Evolutionary conservation across 2,888 invertebrate genomes (phyloP).

Genomic region (Pachymerium ferrugineum): DNA sequence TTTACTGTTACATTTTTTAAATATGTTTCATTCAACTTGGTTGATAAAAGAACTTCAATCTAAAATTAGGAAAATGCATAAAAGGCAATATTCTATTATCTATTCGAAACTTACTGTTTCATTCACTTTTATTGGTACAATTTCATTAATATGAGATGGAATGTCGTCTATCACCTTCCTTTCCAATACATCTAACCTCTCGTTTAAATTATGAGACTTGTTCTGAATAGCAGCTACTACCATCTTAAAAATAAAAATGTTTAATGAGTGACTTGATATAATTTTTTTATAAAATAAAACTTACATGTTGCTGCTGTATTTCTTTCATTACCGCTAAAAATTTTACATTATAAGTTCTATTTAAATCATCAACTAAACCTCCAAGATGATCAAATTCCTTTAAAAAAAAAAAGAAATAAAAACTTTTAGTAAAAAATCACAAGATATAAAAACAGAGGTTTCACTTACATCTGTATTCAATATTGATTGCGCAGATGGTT

Average conservation of each 20-base stretch:
- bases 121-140: background rate
- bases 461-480: background rate
- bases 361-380: slow-evolving; percentile 16
- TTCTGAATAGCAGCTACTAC: background rate
- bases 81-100: background rate
- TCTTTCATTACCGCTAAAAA: background rate
- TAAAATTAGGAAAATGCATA: background rate
- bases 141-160: slow-evolving; percentile 25
- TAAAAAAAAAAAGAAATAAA: background rate
- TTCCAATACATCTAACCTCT: background rate
- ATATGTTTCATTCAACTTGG: background rate
- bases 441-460: background rate
- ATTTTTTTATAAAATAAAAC: background rate
- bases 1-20: background rate
- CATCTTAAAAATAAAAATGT: background rate
- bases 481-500: background rate
- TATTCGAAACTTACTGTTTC: background rate
- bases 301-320: slow-evolving; percentile 34
- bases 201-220: background rate
- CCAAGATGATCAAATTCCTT: slow-evolving; percentile 31
- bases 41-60: background rate
- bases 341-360: slow-evolving; percentile 33
- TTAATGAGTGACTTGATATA: background rate
- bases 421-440: background rate
- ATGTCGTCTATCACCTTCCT: background rate